Conservation (phyloP, 2,797 vertebrate species). For the Astyanax mexicanus region DNA sequence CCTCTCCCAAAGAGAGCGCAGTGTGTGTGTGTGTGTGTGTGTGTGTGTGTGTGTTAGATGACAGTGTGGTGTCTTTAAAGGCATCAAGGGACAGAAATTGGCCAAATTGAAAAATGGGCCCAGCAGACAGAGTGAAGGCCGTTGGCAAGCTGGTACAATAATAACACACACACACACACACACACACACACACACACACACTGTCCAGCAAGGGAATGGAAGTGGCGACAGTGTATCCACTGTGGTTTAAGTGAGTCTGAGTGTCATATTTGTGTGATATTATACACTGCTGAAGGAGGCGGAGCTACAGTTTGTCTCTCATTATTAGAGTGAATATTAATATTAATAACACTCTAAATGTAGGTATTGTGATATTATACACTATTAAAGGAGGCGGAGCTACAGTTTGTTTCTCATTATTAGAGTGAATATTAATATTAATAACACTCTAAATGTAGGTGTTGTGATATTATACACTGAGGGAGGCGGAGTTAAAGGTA, state of each 20-base stretch:
- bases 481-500: too few relatives aligned
- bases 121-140: constrained; percentile 63
- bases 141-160: constrained; percentile 17
- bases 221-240: background rate
- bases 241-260: background rate
- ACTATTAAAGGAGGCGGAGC: too few relatives aligned
- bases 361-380: too few relatives aligned
- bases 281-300: too few relatives aligned
- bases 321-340: too few relatives aligned
- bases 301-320: too few relatives aligned
- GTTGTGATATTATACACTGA: background rate
- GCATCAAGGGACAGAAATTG: constrained; percentile 69
- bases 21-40: constrained; percentile 16
- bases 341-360: too few relatives aligned
- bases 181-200: constrained; percentile 29
- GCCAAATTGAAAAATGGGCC: constrained; percentile 77
- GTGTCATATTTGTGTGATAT: background rate
- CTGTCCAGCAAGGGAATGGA: background rate
- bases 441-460: too few relatives aligned
- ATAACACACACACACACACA: constrained; percentile 23
- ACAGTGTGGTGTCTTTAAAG: constrained; percentile 41
- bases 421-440: too few relatives aligned
- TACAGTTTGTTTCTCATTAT: too few relatives aligned
- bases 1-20: constrained; percentile 45
- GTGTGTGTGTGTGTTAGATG: constrained; percentile 15